Evolutionary conservation across 2,797 vertebrate species (phyloP), one percentile per base, ranked within the genome.

Genomic region (Acrossocheilus fasciatus): DNA sequence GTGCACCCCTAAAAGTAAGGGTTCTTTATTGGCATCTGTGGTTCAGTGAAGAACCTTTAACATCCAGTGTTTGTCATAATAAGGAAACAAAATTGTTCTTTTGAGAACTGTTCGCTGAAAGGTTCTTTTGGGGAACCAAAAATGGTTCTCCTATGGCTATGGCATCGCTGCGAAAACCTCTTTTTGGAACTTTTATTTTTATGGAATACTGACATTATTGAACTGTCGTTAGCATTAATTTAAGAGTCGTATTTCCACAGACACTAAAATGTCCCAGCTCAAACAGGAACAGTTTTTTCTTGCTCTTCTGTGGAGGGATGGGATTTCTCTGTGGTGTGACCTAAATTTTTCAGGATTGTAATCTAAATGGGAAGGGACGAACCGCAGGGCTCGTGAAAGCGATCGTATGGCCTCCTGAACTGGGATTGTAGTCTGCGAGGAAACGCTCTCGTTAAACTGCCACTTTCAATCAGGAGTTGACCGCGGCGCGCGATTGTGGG

Each of bases 361-460:
- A 89, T 90, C 81, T 86, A 90, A 87, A 89, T 86, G 84, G 87
- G 85, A 89, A 81, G 77, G 87, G 86, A 90, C 7, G 64, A 83
- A 84, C 88, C 79, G 9, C 88, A 89, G 80, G 81, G 78, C 89
- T 91, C 41, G 85, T 89, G 86, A 89, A 91, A 90, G 84, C n/a
- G 52, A 86, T 88, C 64, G 75, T 68, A 89, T 89, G 86, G 84
- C 89, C 89, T 88, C 69, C 50, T 81, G 85, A 80, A 81, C 80
- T 81, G 76, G 66, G 87, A 45, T 84, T 86, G 14, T 47, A 43
- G 82, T 82, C 88, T 91, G 82, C 45, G 66, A 85, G 88, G 78
- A 91, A 87, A 82, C 50, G 41, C 78, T 83, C 89, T 88, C 69
- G 86, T 92, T 89, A 91, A 90, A 90, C 90, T 91, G 91, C 89